phyloP scores from a whole-genome alignment of 2,797 vertebrate genomes.

The Scleropages formosus region DNA sequence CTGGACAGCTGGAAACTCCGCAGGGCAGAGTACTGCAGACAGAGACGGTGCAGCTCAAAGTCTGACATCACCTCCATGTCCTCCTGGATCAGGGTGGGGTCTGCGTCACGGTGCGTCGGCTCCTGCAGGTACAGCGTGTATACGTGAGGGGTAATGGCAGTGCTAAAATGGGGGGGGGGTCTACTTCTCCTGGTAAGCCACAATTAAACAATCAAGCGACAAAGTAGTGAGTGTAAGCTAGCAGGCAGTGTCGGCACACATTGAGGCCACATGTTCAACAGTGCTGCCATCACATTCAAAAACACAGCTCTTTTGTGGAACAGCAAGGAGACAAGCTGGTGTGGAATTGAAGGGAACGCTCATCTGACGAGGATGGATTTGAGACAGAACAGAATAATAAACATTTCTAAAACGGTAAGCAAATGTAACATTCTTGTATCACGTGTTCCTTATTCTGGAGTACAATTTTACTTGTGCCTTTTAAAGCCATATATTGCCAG shows the following conservation, averaged over 20 bases:
- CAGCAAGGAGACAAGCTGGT: not conserved
- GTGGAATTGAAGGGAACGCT: no score
- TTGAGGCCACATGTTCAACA: not conserved
- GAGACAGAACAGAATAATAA: no score
- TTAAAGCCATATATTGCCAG: no score
- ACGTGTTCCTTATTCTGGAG: no score
- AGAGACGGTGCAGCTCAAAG: constrained; percentile 80
- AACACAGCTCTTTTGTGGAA: not conserved
- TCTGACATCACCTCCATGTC: constrained; percentile 86
- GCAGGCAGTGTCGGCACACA: not conserved
- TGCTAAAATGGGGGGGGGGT: not conserved
- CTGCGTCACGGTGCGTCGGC: constrained; percentile 76
- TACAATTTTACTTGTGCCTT: no score
- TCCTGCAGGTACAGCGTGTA: constrained; percentile 58
- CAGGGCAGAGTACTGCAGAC: constrained; percentile 71
- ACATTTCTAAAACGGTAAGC: no score
- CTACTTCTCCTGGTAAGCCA: no score
- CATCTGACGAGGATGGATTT: no score
- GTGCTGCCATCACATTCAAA: not conserved
- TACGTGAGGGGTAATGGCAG: not conserved
- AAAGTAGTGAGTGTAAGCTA: no score
- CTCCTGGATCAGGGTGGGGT: constrained; percentile 80
- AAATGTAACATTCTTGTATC: no score
- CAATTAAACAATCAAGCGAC: not conserved
- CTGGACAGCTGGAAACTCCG: constrained; percentile 67